Conservation (phyloP, 2,888 invertebrate species). For the Chloromyia formosa region DNA sequence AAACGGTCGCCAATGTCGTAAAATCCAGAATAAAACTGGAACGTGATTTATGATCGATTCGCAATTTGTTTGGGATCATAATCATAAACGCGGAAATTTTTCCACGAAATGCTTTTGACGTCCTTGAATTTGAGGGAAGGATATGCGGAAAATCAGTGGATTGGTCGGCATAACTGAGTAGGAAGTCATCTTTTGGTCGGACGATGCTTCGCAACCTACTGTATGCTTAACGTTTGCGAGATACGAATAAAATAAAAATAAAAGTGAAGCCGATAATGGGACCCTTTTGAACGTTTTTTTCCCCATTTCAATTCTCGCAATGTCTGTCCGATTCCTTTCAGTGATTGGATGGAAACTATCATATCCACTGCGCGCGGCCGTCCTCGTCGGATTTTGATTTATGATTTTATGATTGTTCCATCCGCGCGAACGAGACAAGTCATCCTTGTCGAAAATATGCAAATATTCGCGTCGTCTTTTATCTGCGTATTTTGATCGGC, state of each 20-base stretch:
- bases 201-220: background rate
- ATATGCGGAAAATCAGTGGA: slow-evolving; percentile 1
- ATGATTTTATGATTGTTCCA: slow-evolving; percentile 33
- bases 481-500: slow-evolving; percentile 11
- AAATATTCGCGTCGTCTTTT: slow-evolving; percentile 31
- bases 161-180: no score
- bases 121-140: background rate
- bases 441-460: slow-evolving; percentile 5
- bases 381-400: slow-evolving; percentile 20
- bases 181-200: no score
- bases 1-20: background rate
- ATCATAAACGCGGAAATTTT: slow-evolving; percentile 35
- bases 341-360: background rate
- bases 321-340: background rate
- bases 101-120: slow-evolving; percentile 12
- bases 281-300: background rate
- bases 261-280: background rate
- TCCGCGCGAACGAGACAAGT: background rate
- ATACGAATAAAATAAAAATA: no score
- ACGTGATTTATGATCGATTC: slow-evolving; percentile 41
- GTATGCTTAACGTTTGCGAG: no score
- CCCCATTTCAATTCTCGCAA: background rate
- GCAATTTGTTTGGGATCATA: slow-evolving; percentile 41
- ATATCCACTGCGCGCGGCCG: background rate
- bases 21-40: slow-evolving; percentile 26